These are phyloP conservation scores for Aphidius ervi DNA, from an alignment of 1,140 invertebrate species.

Conservation along the genomic window DNA sequence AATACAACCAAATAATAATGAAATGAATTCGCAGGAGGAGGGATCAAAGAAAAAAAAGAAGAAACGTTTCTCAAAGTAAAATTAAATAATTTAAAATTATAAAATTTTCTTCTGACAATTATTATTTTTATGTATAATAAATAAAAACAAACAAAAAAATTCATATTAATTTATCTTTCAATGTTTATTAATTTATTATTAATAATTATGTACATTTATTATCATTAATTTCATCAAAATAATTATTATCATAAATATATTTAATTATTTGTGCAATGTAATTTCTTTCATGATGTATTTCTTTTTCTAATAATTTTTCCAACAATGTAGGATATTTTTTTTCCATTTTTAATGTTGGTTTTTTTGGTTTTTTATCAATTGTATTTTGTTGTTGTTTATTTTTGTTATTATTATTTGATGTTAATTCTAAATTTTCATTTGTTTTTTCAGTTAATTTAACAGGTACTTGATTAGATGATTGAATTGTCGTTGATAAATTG, in stretches of 20 bases:
- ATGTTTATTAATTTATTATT: neutral
- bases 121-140: constrained; percentile 1
- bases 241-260: constrained; percentile 68
- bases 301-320: constrained; percentile 39
- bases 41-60: constrained; percentile 28
- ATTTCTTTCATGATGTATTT: constrained; percentile 65
- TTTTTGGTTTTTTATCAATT: constrained; percentile 12
- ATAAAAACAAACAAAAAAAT: neutral
- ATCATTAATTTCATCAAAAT: constrained; percentile 51
- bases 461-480: neutral
- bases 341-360: constrained; percentile 16
- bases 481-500: too few relatives aligned
- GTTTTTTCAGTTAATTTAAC: neutral
- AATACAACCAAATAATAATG: constrained; percentile 17
- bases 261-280: constrained; percentile 70
- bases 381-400: constrained; percentile 7
- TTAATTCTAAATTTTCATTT: too few relatives aligned
- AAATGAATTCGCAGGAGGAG: constrained; percentile 17
- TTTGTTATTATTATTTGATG: neutral
- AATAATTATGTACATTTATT: constrained; percentile 1
- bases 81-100: neutral
- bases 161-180: neutral
- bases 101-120: neutral
- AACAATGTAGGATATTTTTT: constrained; percentile 30
- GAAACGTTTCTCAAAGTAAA: constrained; percentile 25